Base-by-base conservation (phyloP, 1,140 invertebrate genomes). In the Pseudomyrmex concolor region DNA sequence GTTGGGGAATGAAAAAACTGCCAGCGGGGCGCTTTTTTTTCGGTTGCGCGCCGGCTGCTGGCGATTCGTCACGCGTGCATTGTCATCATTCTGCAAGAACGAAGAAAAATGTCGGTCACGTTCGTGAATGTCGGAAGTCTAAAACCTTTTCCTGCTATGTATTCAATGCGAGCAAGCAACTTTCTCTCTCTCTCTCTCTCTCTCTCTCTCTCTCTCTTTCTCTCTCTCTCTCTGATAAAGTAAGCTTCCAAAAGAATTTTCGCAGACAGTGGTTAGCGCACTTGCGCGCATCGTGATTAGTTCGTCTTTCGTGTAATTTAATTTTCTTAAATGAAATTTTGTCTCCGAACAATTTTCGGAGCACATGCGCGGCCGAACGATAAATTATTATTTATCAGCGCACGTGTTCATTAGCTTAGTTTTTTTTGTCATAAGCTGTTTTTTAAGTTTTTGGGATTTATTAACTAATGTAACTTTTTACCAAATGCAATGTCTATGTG, bases 21-120 rank as follows among this genome's bases (percentile, higher is more conserved):
- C 66, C 54, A 59, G 19, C 64, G 48, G 51, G 48, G 51, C 64
- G 19, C 10, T 34, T 34, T 71, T 80, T 78, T 80, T 57, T 50
- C 12, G 43, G 66, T n/a, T 71, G 51, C 43, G 34, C 34, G 54
- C 66, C 66, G n/a, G 54, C 54, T 80, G 76, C 55, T 70, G 25
- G 76, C 45, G 54, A 80, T 80, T 80, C 76, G 66, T 80, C 76
- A 80, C 76, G 76, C 66, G 9, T 71, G 43, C 76, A 71, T 80
- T 71, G 66, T 71, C 76, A 80, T 70, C 66, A 60, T 80, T 80
- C 54, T 67, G 22, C 8, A 19, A 57, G 43, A 80, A 71, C 8
- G 45, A 80, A 71, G 76, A 80, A 15, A 57, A 48, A 80, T 71
- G 22, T 60, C n/a, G 55, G 66, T 71, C 76, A 80, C 66, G 54